These are phyloP conservation scores for Sminthurinus signatus DNA, from an alignment of 1,140 invertebrate genomes.

Conservation along the genomic window DNA sequence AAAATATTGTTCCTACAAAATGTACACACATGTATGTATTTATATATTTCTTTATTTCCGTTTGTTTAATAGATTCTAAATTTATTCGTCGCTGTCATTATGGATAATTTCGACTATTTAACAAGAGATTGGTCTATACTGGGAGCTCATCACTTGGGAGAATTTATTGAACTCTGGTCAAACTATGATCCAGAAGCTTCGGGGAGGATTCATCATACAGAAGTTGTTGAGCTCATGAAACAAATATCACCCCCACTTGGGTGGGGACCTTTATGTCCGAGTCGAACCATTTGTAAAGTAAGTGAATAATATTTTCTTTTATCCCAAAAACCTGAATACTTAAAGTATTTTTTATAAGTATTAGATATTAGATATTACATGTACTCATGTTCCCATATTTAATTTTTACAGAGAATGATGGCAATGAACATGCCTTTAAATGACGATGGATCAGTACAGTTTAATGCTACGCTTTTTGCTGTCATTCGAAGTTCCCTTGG, in stretches of 20 bases:
- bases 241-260: conserved; percentile 98
- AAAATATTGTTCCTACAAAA: background rate
- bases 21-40: background rate
- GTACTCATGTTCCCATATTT: background rate
- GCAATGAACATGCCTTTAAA: conserved; percentile 99
- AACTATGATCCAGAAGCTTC: conserved; percentile 99
- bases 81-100: conserved; percentile 98
- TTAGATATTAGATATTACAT: too few relatives aligned
- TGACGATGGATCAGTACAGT: conserved; percentile 96
- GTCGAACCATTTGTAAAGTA: conserved; percentile 95
- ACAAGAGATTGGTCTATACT: conserved; percentile 99
- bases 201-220: conserved; percentile 97
- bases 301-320: too few relatives aligned
- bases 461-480: conserved; percentile 98
- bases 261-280: conserved; percentile 98
- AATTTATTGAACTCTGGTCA: conserved; percentile 96
- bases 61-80: conserved; percentile 80
- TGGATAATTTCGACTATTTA: conserved; percentile 99
- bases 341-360: too few relatives aligned
- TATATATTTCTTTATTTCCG: background rate
- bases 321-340: too few relatives aligned
- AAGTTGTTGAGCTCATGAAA: conserved; percentile 91
- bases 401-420: conserved; percentile 69
- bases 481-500: conserved; percentile 93
- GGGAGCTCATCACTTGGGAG: conserved; percentile 97